Conservation (phyloP, 2,888 invertebrate genomes). For the Callinectes sapidus region DNA sequence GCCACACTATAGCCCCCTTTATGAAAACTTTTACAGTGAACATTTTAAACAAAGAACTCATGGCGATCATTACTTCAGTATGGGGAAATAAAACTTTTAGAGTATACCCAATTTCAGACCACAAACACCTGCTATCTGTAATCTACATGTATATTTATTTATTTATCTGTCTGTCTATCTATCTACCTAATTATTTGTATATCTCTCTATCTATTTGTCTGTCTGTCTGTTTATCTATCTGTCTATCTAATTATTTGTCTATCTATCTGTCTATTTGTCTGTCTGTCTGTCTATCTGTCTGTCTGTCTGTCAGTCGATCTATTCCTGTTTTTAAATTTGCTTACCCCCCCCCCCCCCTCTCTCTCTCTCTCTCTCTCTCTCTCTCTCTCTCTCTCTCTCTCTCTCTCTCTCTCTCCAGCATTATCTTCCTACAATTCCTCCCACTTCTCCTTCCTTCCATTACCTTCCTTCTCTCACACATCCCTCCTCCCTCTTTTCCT, state of each 20-base stretch:
- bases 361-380: slow-evolving; percentile 22
- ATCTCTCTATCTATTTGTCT: not conserved
- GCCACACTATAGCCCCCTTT: no score
- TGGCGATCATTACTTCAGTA: no score
- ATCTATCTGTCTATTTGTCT: not conserved
- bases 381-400: slow-evolving; percentile 24
- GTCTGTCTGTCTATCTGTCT: not conserved
- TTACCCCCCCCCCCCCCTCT: not conserved
- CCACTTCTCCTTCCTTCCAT: not conserved
- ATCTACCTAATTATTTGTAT: not conserved
- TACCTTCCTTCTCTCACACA: not conserved
- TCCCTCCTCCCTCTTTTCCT: not conserved
- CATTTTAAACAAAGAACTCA: no score
- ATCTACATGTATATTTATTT: no score
- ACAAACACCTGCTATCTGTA: no score
- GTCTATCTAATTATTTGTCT: not conserved
- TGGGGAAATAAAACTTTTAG: no score
- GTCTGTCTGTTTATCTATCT: not conserved
- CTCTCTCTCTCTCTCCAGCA: slow-evolving; percentile 11
- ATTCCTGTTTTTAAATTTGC: not conserved
- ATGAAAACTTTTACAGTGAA: no score
- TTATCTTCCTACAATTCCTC: not conserved
- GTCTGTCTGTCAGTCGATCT: not conserved
- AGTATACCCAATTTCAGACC: no score
- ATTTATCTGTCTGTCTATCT: not conserved